Conservation (phyloP, 2,113 vertebrate genomes). For the Tinamus guttatus region DNA sequence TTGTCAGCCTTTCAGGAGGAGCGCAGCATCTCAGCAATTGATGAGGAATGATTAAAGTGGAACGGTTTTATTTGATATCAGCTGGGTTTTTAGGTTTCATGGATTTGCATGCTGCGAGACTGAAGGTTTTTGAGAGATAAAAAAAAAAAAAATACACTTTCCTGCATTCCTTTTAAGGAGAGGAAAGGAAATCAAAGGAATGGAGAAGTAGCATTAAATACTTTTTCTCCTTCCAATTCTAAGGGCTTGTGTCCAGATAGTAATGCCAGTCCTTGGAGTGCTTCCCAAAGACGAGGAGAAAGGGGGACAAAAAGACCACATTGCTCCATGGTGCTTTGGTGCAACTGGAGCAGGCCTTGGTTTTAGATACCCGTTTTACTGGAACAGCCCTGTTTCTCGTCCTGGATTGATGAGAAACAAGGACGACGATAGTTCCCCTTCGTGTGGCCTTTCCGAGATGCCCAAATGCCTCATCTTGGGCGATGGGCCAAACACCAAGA, state of each 20-base stretch:
- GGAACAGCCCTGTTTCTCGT: neutral
- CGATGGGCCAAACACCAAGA: neutral
- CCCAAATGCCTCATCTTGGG: neutral
- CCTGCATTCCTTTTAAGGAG: neutral
- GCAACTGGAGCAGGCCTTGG: neutral
- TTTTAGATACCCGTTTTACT: neutral
- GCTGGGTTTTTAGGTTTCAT: neutral
- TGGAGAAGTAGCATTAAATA: neutral
- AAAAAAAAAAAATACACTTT: neutral
- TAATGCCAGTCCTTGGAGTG: neutral
- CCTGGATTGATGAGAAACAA: neutral
- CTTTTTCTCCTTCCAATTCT: neutral
- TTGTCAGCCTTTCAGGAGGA: slow-evolving; percentile 30
- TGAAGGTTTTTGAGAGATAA: neutral
- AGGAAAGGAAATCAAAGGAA: neutral
- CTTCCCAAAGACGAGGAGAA: neutral
- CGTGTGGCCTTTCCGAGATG: accelerated
- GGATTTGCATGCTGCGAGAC: neutral
- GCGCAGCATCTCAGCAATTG: neutral
- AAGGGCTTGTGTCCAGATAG: neutral
- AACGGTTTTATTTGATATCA: neutral
- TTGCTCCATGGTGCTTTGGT: neutral
- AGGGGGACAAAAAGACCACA: neutral
- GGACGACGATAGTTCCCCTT: neutral
- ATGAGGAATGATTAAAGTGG: slow-evolving; percentile 18